Evolutionary conservation across 2,113 vertebrate species (phyloP).

Genomic region (Phrynosoma platyrhinos): DNA sequence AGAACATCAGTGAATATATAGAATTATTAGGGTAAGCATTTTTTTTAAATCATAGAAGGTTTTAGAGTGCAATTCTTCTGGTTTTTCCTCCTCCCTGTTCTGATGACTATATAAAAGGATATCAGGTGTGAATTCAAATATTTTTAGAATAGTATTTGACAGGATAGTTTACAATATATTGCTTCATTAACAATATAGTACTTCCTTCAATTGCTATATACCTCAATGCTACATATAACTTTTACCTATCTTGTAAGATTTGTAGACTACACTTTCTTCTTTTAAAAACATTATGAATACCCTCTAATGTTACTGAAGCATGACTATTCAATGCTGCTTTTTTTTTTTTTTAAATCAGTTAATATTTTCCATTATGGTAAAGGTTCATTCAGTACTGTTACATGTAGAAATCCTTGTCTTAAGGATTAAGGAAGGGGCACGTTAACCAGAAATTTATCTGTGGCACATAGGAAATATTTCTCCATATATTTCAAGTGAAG

Average conservation of each 20-base stretch:
- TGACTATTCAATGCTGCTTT: background rate
- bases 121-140: too few species aligned
- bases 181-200: background rate
- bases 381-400: background rate
- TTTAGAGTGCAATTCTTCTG: too few species aligned
- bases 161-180: background rate
- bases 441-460: background rate
- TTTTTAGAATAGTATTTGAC: background rate
- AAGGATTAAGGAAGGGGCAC: background rate
- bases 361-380: background rate
- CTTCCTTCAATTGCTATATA: background rate
- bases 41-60: too few species aligned
- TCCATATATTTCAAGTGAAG: slow-evolving; percentile 19
- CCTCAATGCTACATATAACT: background rate
- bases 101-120: too few species aligned
- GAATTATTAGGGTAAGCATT: background rate
- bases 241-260: slow-evolving; percentile 15
- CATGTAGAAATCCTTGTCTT: background rate
- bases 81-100: too few species aligned
- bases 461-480: background rate
- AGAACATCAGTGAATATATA: slow-evolving; percentile 20
- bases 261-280: slow-evolving; percentile 3
- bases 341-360: background rate
- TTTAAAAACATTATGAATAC: slow-evolving; percentile 6
- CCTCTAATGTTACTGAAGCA: background rate